These are phyloP conservation scores for Calliopsis andreniformis DNA, from an alignment of 1,140 invertebrate genomes.

Conservation along the genomic window DNA sequence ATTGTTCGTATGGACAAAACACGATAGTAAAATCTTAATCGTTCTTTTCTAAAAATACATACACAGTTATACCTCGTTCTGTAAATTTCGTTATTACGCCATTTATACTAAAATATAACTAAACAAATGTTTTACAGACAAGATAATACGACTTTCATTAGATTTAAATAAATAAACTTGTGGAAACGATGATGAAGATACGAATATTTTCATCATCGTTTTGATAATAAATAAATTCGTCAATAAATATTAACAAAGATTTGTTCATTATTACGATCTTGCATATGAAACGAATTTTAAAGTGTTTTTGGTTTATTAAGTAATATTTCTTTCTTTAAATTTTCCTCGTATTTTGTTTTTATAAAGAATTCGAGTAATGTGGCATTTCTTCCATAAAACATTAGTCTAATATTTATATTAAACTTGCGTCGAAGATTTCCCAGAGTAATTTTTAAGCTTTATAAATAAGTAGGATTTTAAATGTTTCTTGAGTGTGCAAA, in stretches of 20 bases:
- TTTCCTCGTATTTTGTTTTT: not conserved
- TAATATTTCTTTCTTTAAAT: not conserved
- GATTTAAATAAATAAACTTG: too few species aligned
- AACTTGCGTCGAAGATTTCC: constrained; percentile 2
- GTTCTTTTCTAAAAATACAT: not conserved
- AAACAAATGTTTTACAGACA: not conserved
- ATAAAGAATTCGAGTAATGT: not conserved
- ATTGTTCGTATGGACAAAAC: not conserved
- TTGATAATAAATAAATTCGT: too few species aligned
- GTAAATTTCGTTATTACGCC: not conserved
- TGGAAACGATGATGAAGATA: too few species aligned
- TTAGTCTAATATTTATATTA: not conserved
- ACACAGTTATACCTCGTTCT: not conserved
- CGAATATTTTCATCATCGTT: too few species aligned
- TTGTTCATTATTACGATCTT: not conserved
- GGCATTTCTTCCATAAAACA: not conserved
- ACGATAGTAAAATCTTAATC: not conserved
- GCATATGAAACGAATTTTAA: not conserved
- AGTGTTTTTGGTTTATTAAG: not conserved
- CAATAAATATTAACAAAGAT: too few species aligned
- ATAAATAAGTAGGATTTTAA: too few species aligned
- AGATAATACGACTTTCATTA: too few species aligned
- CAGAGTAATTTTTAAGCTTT: not conserved
- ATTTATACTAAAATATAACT: not conserved
- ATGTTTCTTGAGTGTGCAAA: too few species aligned